Base-by-base conservation (phyloP, 2,888 invertebrate species). In the Leptura quadrifasciata region DNA sequence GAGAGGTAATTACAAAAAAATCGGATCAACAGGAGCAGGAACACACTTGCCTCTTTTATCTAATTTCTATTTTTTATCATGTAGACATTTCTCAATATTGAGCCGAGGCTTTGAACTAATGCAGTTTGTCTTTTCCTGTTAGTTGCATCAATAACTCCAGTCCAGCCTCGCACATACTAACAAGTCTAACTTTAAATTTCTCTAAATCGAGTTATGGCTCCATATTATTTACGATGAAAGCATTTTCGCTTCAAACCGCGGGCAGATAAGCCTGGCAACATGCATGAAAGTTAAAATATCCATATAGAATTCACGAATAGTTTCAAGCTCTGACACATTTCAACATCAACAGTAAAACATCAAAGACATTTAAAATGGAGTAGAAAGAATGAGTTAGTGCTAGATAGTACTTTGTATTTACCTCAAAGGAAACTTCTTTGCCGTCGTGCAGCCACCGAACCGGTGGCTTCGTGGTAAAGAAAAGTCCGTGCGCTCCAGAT, bases 401-500 rank as follows among this genome's bases (percentile, higher is more conserved):
- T 57, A 57, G 57, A 60, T 39, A 52, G 60, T 52, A 71, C 60
- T 71, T 73, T 61, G 73, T 76, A 80, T 85, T 84, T 87, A 91
- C 92, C 90, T 91, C 91, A 87, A 91, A 90, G 86, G 90, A 90
- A 83, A 92, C 89, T 86, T 91, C 91, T 84, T 90, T 90, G 81
- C 90, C 91, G 83, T 91, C 91, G 85, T 91, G 91, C 79, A 92
- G 88, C 92, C 92, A 92, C 85, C 91, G 90, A 77, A 92, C 91
- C 73, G 82, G 81, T 64, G 85, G 81, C 76, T 82, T 85, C 57
- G 69, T 69, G 74, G 80, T 75, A 71, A 82, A 81, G 82, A 81
- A 81, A 79, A 82, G 73, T 75, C 81, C 75, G 77, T 79, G 80
- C 68, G 81, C 72, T 65, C 82, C 81, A 61, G 81, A 79, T 72